Percentiles rank a stretch among this genome's conserved stretches.
phyloP scores from a whole-genome alignment of 2,797 vertebrate species.

The Epinephelus awoara region DNA sequence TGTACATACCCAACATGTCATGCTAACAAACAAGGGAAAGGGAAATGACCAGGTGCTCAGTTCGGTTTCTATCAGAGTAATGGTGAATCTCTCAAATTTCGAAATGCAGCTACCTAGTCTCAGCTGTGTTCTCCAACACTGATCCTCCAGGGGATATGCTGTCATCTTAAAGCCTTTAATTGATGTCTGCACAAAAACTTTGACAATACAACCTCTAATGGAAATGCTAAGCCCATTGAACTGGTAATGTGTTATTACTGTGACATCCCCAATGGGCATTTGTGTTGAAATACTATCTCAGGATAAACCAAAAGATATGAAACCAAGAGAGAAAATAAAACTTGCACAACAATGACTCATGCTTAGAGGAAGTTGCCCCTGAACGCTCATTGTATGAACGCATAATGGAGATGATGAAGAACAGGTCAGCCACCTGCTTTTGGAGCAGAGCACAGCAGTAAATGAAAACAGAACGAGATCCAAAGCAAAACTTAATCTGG shows the following conservation, averaged over 20 bases:
- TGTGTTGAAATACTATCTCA: neutral
- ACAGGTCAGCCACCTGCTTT: neutral
- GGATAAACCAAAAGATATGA: conserved; percentile 3
- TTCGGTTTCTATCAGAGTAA: no score
- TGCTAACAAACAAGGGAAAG: no score
- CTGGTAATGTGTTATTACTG: neutral
- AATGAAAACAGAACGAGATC: neutral
- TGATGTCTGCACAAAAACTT: neutral
- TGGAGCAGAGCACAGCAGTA: no score
- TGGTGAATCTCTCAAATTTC: no score
- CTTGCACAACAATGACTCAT: neutral
- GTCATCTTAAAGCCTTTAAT: neutral
- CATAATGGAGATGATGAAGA: neutral
- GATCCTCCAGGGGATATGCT: no score
- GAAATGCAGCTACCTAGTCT: no score
- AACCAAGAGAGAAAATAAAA: neutral
- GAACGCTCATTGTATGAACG: neutral
- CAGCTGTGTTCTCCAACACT: no score
- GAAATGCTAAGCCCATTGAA: neutral
- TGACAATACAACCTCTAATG: no score
- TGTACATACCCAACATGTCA: no score
- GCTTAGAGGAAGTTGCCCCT: neutral
- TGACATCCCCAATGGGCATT: neutral
- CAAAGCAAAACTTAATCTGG: neutral
- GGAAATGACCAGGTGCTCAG: no score